Evolutionary conservation across 2,888 invertebrate species (phyloP).

Genomic region (Lagria hirta): DNA sequence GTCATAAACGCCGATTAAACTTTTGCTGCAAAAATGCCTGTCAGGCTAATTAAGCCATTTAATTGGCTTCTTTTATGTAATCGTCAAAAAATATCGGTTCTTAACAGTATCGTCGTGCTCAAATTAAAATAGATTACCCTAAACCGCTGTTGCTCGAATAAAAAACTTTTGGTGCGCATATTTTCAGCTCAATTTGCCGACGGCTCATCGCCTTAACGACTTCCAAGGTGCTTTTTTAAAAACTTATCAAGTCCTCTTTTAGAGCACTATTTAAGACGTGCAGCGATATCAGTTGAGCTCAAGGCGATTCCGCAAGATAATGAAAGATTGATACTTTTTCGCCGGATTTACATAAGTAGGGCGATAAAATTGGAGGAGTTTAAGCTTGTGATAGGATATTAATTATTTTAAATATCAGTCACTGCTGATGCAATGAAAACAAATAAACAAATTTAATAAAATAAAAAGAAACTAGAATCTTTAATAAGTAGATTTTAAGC

Average conservation of each 20-base stretch:
- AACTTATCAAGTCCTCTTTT: constrained; percentile 50
- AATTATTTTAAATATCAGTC: too few relatives aligned
- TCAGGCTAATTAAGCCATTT: too few relatives aligned
- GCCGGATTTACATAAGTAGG: too few relatives aligned
- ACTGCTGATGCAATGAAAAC: too few relatives aligned
- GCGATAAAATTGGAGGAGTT: too few relatives aligned
- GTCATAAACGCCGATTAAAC: too few relatives aligned
- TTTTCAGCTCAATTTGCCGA: constrained; percentile 53
- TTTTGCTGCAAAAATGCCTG: too few relatives aligned
- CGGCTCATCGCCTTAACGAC: constrained; percentile 52
- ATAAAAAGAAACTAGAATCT: too few relatives aligned
- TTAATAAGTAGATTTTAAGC: too few relatives aligned
- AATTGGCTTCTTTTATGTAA: too few relatives aligned
- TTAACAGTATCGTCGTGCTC: constrained; percentile 11
- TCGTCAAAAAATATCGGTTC: constrained; percentile 17
- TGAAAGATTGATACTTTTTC: constrained; percentile 41
- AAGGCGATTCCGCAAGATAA: constrained; percentile 35
- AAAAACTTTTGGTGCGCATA: constrained; percentile 50
- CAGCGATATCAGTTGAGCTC: constrained; percentile 27
- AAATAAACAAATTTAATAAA: too few relatives aligned
- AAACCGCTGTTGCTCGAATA: constrained; percentile 42
- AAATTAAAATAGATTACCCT: constrained; percentile 38
- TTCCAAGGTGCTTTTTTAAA: constrained; percentile 51
- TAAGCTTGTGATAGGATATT: too few relatives aligned
- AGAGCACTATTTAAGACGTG: constrained; percentile 47